Evolutionary conservation across 2,888 invertebrate species (phyloP), one percentile per base, ranked within the genome.

Genomic region (Pyralis farinalis): DNA sequence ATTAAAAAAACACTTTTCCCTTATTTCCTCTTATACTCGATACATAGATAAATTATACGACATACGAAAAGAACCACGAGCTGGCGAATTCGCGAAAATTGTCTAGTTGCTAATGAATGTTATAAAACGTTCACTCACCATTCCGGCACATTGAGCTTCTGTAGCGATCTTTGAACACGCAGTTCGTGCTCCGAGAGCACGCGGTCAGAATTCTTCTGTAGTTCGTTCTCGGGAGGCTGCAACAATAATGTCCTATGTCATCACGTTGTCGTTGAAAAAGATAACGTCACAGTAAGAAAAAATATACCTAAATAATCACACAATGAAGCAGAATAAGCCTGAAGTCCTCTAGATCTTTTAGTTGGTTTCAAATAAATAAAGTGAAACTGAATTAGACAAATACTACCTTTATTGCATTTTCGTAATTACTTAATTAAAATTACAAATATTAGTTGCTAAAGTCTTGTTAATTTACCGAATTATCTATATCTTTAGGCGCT

Each of bases 171-270:
- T 82, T 97, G 96, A 48, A 98, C 96, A 57, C 98, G 93, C 54
- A 98, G 90, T 85, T 98, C 97, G 89, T 97, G 97, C 89, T 97
- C 97, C 49, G 97, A 98, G 71, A 97, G 94, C 71, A 94, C 94
- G 47, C 95, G 92, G 72, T 94, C 94, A 55, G 92, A 92, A 75
- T 94, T 93, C 90, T 96, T 96, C 90, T 96, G 96, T 73, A 97
- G 91, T 83, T 97, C 96, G 93, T 97, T 97, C 90, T 97, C 97
- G 58, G 97, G 97, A 66, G 97, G 96, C 96, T 97, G 92, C 1
- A 86, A 87, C 72, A 82, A 84, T 47, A 40, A 45, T 25, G 6
- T 20, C 10, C 4, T 2, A n/a, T n/a, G n/a, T n/a, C 16, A 16
- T 3, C 16, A 16, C 16, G 16, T 16, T 16, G 4, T 16, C 16